Conservation (phyloP, 2,113 vertebrate species). For the Psilopsiagon aurifrons region DNA sequence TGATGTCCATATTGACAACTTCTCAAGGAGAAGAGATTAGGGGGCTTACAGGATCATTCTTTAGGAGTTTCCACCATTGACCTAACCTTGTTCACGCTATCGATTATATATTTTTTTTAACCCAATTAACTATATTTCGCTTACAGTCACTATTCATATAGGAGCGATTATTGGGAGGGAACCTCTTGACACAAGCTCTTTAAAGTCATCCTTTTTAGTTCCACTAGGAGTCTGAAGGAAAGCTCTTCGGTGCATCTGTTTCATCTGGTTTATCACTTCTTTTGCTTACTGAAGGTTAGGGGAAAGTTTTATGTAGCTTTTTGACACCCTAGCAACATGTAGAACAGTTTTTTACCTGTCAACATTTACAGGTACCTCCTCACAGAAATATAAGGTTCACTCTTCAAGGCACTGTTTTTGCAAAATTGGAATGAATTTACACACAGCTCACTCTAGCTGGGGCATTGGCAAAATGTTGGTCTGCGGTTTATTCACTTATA, state of each 20-base stretch:
- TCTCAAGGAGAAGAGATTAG: constrained; percentile 37
- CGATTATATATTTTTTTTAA: not conserved
- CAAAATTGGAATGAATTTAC: not conserved
- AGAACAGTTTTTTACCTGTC: not conserved
- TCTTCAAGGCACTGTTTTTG: not conserved
- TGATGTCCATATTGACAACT: not conserved
- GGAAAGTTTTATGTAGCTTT: not conserved
- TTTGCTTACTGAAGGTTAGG: not conserved
- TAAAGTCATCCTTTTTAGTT: not conserved
- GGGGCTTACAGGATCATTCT: constrained; percentile 26
- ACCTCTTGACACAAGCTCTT: not conserved
- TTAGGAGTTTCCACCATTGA: constrained; percentile 5
- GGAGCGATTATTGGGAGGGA: not conserved
- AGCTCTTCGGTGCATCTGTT: not conserved
- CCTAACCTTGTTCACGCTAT: constrained; percentile 33
- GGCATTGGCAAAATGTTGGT: not conserved
- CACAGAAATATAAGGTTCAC: not conserved
- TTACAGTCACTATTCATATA: not conserved
- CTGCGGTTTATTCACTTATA: not conserved
- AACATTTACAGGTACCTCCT: not conserved
- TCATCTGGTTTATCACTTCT: not conserved
- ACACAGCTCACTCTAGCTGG: not conserved
- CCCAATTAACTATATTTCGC: not conserved
- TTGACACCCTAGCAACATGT: not conserved
- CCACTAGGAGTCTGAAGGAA: not conserved